phyloP scores from a whole-genome alignment of 2,888 invertebrate species.

The Mesorhabditis belari region DNA sequence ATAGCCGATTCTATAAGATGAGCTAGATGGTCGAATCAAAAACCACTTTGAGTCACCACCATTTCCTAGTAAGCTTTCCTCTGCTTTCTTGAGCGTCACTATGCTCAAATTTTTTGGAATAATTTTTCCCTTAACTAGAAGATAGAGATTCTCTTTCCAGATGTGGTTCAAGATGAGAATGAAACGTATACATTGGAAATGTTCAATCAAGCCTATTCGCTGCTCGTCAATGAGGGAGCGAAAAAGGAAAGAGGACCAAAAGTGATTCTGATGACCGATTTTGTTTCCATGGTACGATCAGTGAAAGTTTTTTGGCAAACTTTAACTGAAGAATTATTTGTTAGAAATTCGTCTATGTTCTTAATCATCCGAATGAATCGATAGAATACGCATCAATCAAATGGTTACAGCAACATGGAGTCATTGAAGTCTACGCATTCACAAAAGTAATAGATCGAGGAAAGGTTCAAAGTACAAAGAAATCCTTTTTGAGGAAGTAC shows the following conservation, averaged over 20 bases:
- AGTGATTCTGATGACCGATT: constrained; percentile 30
- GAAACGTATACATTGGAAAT: constrained; percentile 18
- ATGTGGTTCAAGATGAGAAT: constrained; percentile 1
- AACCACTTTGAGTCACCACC: too few species aligned
- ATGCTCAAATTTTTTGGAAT: too few species aligned
- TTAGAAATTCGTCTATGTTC: constrained; percentile 17
- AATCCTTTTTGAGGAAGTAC: background rate
- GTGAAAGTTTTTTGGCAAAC: background rate
- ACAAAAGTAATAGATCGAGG: constrained; percentile 1
- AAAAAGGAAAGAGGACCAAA: constrained; percentile 5
- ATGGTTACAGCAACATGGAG: constrained; percentile 11
- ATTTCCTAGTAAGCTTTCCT: too few species aligned
- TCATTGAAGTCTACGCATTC: constrained; percentile 19
- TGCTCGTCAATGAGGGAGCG: background rate
- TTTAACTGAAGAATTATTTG: background rate
- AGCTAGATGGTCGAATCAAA: too few species aligned
- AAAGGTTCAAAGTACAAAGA: background rate
- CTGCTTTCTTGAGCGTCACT: too few species aligned
- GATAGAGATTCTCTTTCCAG: constrained; percentile 1
- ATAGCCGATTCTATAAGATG: too few species aligned
- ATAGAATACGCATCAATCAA: constrained; percentile 1
- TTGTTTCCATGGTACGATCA: constrained; percentile 17
- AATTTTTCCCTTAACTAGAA: too few species aligned
- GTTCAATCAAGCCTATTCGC: constrained; percentile 8
- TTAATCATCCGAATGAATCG: too few species aligned